phyloP scores from a whole-genome alignment of 2,888 invertebrate species.

The Napeogenes inachia region DNA sequence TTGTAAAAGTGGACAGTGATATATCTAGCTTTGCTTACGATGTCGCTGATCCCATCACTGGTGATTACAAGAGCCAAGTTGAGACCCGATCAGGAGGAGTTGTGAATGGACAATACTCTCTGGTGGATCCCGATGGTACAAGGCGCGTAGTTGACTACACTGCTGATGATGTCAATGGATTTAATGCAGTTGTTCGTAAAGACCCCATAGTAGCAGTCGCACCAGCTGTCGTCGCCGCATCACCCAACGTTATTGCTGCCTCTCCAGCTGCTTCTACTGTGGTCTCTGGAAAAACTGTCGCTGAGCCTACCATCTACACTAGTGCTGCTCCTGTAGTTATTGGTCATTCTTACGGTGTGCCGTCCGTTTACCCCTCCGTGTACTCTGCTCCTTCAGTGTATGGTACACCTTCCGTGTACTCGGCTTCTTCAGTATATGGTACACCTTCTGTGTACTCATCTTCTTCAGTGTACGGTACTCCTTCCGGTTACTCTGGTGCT shows the following conservation, averaged over 20 bases:
- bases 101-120: conserved; percentile 60
- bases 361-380: conserved; percentile 21
- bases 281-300: conserved; percentile 32
- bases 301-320: conserved; percentile 32
- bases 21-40: conserved; percentile 53
- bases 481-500: conserved; percentile 23
- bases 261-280: conserved; percentile 22
- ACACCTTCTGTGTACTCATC: no score
- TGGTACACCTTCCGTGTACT: conserved; percentile 13
- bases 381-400: conserved; percentile 17
- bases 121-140: conserved; percentile 60
- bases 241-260: conserved; percentile 23
- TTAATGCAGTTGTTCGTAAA: conserved; percentile 62
- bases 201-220: conserved; percentile 34
- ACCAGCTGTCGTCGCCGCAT: conserved; percentile 25
- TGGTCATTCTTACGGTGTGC: conserved; percentile 29
- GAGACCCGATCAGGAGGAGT: conserved; percentile 56
- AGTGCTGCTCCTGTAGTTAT: conserved; percentile 35
- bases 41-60: conserved; percentile 58
- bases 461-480: conserved; percentile 4
- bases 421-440: conserved; percentile 8
- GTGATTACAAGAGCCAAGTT: conserved; percentile 59
- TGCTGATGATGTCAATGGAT: conserved; percentile 57
- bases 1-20: conserved; percentile 65
- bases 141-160: conserved; percentile 61